These are phyloP conservation scores for Druceiella hillmani DNA, from an alignment of 2,888 invertebrate genomes.

Conservation along the genomic window DNA sequence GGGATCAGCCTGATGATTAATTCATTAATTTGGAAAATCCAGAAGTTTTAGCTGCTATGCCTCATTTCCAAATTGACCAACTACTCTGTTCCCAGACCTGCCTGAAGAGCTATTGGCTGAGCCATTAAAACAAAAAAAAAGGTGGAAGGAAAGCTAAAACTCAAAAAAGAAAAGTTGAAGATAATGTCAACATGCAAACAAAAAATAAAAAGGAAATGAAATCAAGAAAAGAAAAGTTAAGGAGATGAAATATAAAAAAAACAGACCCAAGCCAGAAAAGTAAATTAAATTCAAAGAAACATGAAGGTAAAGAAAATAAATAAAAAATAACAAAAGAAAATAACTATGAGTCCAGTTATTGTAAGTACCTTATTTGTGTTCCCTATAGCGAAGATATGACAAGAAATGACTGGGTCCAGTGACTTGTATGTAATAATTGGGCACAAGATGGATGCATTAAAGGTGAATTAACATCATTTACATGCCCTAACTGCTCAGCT, in stretches of 20 bases:
- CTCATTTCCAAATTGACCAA: conserved; percentile 5
- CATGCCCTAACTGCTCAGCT: conserved; percentile 6
- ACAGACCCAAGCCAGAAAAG: no score
- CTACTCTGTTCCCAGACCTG: conserved; percentile 6
- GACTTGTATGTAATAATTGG: conserved; percentile 7
- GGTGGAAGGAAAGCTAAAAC: no score
- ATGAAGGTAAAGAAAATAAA: conserved; percentile 6
- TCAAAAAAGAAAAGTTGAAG: no score
- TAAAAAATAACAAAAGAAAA: conserved; percentile 6
- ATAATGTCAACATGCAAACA: no score
- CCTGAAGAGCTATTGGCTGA: no score
- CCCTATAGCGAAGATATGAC: conserved; percentile 4
- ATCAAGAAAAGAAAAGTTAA: no score
- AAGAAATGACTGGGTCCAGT: conserved; percentile 7
- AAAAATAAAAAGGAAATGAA: no score
- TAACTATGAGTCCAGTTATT: conserved; percentile 7
- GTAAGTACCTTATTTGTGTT: conserved; percentile 6
- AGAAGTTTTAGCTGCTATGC: conserved; percentile 7
- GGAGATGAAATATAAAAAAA: no score
- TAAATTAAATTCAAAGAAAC: no score
- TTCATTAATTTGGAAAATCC: conserved; percentile 6
- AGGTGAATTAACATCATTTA: conserved; percentile 6
- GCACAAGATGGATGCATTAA: conserved; percentile 6
- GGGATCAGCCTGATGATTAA: neutral
- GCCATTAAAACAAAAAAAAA: conserved; percentile 6